Evolutionary conservation across 2,113 vertebrate genomes (phyloP).

Genomic region (Poeciliopsis prolifica): DNA sequence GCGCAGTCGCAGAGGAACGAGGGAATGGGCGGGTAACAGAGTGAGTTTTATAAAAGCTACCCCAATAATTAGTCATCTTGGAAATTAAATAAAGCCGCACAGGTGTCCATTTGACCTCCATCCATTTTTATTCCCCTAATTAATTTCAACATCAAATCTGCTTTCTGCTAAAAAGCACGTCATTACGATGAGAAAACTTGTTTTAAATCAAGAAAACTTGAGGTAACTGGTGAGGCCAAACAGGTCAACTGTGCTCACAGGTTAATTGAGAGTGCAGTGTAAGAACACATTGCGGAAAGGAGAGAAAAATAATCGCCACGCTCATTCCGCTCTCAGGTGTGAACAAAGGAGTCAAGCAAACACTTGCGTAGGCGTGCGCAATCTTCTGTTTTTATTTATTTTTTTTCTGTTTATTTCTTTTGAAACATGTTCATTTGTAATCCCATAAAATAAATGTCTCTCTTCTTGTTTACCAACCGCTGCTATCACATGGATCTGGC

Average conservation of each 20-base stretch:
- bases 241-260: slow-evolving; percentile 4
- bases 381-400: neutral
- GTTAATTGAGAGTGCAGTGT: slow-evolving; percentile 41
- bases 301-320: slow-evolving; percentile 8
- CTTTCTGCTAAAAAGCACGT: slow-evolving; percentile 8
- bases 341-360: slow-evolving; percentile 30
- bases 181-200: slow-evolving; percentile 14
- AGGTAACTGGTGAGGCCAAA: slow-evolving; percentile 16
- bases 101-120: neutral
- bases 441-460: slow-evolving; percentile 13
- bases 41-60: neutral
- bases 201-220: neutral
- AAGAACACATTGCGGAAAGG: slow-evolving; percentile 1
- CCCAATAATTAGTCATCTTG: neutral
- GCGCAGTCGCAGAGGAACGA: too few species aligned
- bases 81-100: neutral
- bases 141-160: slow-evolving; percentile 27
- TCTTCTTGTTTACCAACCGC: slow-evolving; percentile 2
- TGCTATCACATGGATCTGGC: slow-evolving; percentile 5
- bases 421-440: neutral
- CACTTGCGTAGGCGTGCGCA: neutral
- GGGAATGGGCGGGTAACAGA: too few species aligned
- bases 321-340: slow-evolving; percentile 10
- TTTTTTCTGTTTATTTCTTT: slow-evolving; percentile 6
- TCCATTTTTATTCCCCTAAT: neutral